phyloP scores from a whole-genome alignment of 2,888 invertebrate species.

The Mycogona germanica region DNA sequence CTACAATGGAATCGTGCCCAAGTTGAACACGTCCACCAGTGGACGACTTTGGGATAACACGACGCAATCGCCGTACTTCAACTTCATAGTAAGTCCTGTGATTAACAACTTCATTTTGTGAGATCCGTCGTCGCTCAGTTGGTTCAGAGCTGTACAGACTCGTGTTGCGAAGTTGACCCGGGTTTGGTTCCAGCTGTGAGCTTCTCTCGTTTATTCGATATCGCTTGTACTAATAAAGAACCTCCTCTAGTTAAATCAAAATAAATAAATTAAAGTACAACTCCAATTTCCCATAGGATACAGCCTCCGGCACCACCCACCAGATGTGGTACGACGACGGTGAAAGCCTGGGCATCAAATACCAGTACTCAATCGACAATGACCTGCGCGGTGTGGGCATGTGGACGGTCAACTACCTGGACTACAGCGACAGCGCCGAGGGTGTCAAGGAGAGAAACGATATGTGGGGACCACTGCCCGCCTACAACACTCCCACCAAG shows the following conservation, averaged over 20 bases:
- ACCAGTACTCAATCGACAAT: slow-evolving; percentile 26
- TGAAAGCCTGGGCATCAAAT: slow-evolving; percentile 31
- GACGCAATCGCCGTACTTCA: slow-evolving; percentile 31
- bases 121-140: no score
- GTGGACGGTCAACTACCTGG: slow-evolving; percentile 34
- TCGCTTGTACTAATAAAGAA: no score
- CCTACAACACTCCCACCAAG: slow-evolving; percentile 1
- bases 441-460: slow-evolving; percentile 25
- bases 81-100: slow-evolving; percentile 27
- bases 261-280: no score
- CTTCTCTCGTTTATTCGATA: no score
- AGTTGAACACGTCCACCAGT: slow-evolving; percentile 23
- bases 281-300: background rate
- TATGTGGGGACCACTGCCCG: slow-evolving; percentile 14
- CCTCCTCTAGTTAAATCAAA: no score
- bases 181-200: no score
- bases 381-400: slow-evolving; percentile 34
- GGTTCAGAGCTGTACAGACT: no score
- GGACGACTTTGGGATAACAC: slow-evolving; percentile 28
- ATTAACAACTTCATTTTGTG: no score
- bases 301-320: slow-evolving; percentile 21
- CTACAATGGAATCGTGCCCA: slow-evolving; percentile 19
- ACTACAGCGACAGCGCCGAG: slow-evolving; percentile 24
- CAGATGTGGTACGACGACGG: slow-evolving; percentile 35
- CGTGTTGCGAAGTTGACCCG: no score